Evolutionary conservation across 2,888 invertebrate genomes (phyloP), one percentile per base, ranked within the genome.

Genomic region (Onthophagus sagittarius): DNA sequence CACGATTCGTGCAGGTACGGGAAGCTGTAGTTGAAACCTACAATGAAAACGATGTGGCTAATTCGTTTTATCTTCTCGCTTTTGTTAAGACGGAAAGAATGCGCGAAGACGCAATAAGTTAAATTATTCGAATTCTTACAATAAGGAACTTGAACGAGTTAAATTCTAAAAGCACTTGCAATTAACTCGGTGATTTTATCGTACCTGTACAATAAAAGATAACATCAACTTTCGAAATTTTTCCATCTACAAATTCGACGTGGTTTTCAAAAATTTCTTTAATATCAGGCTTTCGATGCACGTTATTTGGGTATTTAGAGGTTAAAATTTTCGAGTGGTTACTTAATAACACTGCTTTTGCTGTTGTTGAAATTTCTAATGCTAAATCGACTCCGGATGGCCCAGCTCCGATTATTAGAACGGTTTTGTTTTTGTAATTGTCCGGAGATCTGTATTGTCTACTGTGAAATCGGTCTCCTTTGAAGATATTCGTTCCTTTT

Each of bases 311-410:
- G 81, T 93, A 93, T 69, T 88, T 84, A 0, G 91, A 91, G 73
- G 86, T 87, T 0, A 91, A 87, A 75, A 90, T 90, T 62, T 87
- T 87, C 7, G 33, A 72, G 13, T 14, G 33, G n/a, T 70, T 39
- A 14, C 11, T 53, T 39, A 15, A 33, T 6, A 33, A 79, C 83
- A 88, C 89, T 81, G 86, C 84, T 76, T 86, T 79, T 0, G 93
- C 91, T 0, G 89, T 86, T 76, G 87, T 84, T 23, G 93, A 89
- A 74, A 93, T 87, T 79, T 93, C 92, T 63, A 91, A 81, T 0
- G 92, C 90, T 53, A 94, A 88, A 83, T 94, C 94, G 85, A 93
- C 88, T 13, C 96, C 97, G 4, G 96, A 96, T 15, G 95, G 93
- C 0, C 94, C 95, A 0, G 94, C 96, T 0, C 97, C 97, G 15